These are phyloP conservation scores for Drosophila macrothrix DNA, from an alignment of 2,888 invertebrate species.

Conservation along the genomic window DNA sequence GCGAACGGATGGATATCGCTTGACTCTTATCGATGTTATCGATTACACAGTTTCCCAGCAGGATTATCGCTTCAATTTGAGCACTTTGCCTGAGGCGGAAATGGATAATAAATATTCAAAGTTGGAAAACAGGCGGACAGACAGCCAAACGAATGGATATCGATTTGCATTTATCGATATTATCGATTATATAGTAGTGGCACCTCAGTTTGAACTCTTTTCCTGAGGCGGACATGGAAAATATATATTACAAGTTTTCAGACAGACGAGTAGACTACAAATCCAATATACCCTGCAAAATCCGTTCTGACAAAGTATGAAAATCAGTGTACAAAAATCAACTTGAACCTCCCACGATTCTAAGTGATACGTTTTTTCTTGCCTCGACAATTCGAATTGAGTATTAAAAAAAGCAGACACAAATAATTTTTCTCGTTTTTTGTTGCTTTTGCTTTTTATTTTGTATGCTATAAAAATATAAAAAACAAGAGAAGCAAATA, in stretches of 20 bases:
- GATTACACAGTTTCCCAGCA: accelerated
- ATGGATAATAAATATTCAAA: accelerated
- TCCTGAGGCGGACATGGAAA: not conserved
- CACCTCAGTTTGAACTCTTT: not conserved
- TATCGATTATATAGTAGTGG: accelerated
- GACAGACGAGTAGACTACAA: too few species aligned
- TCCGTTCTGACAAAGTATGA: not conserved
- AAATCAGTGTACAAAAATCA: slow-evolving; percentile 49
- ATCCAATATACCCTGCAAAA: not conserved
- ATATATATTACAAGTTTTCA: too few species aligned
- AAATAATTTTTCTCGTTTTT: slow-evolving; percentile 42
- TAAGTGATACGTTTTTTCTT: not conserved
- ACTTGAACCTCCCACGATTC: slow-evolving; percentile 71
- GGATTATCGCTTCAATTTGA: accelerated
- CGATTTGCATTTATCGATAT: not conserved
- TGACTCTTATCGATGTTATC: not conserved
- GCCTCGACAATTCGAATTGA: not conserved
- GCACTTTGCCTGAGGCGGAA: not conserved
- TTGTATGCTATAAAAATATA: slow-evolving; percentile 45
- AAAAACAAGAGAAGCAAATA: slow-evolving; percentile 36
- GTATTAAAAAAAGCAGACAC: slow-evolving; percentile 16
- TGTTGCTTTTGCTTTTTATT: slow-evolving; percentile 33
- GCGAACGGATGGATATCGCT: too few species aligned
- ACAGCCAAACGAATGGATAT: not conserved
- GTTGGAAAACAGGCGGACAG: accelerated